phyloP scores from a whole-genome alignment of 2,888 invertebrate species.

The Chrysotoxum bicinctum region DNA sequence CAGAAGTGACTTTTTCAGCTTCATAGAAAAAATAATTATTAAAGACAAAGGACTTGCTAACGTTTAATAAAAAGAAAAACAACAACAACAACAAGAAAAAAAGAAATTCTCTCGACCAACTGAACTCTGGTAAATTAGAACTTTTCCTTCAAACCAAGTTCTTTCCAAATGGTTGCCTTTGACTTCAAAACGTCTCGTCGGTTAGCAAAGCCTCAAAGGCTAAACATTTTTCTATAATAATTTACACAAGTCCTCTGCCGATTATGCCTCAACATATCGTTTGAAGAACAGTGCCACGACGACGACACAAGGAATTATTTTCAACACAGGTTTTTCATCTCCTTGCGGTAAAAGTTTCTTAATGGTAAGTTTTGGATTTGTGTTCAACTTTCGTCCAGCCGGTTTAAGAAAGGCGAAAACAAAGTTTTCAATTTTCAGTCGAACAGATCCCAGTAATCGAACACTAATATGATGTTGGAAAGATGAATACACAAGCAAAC shows the following conservation, averaged over 20 bases:
- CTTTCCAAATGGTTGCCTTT: neutral
- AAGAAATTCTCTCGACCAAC: neutral
- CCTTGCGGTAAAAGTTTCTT: neutral
- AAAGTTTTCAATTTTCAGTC: too few species aligned
- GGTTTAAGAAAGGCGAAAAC: neutral
- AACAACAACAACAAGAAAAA: neutral
- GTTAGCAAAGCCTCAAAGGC: neutral
- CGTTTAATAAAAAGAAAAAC: neutral
- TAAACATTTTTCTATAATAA: slow-evolving; percentile 2
- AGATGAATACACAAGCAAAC: too few species aligned
- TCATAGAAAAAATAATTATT: neutral
- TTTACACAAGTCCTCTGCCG: neutral
- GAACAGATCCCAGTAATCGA: too few species aligned
- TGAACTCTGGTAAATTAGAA: neutral
- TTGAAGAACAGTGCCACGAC: neutral
- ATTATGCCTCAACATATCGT: slow-evolving; percentile 3
- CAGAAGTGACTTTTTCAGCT: neutral
- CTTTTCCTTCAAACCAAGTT: neutral
- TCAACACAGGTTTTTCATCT: neutral
- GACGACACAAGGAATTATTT: neutral
- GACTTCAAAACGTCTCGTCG: neutral
- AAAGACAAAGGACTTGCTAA: neutral
- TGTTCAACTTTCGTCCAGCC: neutral
- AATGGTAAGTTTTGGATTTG: neutral
- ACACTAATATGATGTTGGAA: too few species aligned